Evolutionary conservation across 2,888 invertebrate species (phyloP), one percentile per base, ranked within the genome.

Genomic region (Chrysodeixis includens): DNA sequence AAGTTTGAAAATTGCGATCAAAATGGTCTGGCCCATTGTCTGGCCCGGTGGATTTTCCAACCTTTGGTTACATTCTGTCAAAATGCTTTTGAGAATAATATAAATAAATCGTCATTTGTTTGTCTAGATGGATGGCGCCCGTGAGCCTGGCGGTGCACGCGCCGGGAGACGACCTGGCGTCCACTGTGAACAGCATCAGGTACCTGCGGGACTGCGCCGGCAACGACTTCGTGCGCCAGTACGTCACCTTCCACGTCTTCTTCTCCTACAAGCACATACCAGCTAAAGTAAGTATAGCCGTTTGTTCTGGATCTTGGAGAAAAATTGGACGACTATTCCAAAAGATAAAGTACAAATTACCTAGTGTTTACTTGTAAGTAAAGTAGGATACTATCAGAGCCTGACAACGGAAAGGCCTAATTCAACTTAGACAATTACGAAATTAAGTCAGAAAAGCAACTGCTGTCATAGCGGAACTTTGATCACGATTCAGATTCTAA

Each of bases 211-310:
- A 97, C 86, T 98, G 98, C 90, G 94, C 96, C 71, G 96, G 96
- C 20, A 95, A 95, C 74, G 96, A 97, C 54, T 95, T 98, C 82
- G 96, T 99, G 78, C 96, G 96, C 63, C 96, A 97, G 85, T 97
- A 96, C 87, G 98, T 97, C 90, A 98, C 98, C 74, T 98, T 99
- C 95, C 98, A 99, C 90, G 90, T 99, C 61, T 98, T 98, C 93
- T 98, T 98, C 93, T 97, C 98, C 84, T 97, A 97, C 85, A 97
- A 97, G 86, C 98, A 98, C 92, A 97, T 98, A 88, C 98, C 98
- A 64, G 96, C 78, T 71, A 87, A 85, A 84, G 94, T 94, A 62
- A 87, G 89, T 84, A 56, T 1, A 20, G 1, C 5, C 2, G 22
- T 8, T 14, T 44, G 32, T n/a, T n/a, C n/a, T n/a, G 18, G 14